A percentile compares a stretch with the other conserved stretches of the same genome.
phyloP scores from a whole-genome alignment of 1,140 invertebrate genomes.

The Sinonovacula constricta region DNA sequence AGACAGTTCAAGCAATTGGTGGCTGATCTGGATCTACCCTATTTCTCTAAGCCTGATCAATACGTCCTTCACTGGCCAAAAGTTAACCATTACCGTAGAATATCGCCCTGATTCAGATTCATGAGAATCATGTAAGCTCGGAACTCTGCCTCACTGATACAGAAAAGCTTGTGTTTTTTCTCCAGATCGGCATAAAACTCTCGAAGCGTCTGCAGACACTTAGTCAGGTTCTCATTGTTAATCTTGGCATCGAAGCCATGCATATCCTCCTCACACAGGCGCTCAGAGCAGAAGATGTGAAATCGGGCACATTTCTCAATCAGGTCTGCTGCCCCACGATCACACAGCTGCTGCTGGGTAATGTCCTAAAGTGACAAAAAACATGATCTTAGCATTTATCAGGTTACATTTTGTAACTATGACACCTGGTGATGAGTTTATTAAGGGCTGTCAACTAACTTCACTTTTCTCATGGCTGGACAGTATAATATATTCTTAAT shows the following conservation, averaged over 20 bases:
- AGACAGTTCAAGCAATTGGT: too few species aligned
- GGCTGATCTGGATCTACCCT: too few species aligned
- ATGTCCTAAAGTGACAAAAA: conserved; percentile 92
- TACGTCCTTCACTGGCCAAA: too few species aligned
- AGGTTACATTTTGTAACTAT: too few species aligned
- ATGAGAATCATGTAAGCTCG: conserved; percentile 94
- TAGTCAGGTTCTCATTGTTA: conserved; percentile 97
- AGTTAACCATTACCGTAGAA: conserved; percentile 92
- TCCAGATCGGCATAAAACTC: conserved; percentile 91
- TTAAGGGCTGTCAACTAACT: too few species aligned
- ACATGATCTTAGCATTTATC: too few species aligned
- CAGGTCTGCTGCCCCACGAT: conserved; percentile 87
- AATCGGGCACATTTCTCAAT: conserved; percentile 98
- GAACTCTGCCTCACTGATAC: conserved; percentile 93
- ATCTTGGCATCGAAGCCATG: conserved; percentile 96
- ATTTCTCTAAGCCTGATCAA: too few species aligned
- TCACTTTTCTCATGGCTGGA: too few species aligned
- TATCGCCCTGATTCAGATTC: conserved; percentile 95
- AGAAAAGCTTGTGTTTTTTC: conserved; percentile 84
- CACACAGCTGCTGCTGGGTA: conserved; percentile 95
- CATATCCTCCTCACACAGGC: conserved; percentile 91
- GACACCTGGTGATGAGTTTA: too few species aligned
- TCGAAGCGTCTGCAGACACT: conserved; percentile 96
- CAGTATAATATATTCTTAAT: too few species aligned
- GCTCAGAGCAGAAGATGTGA: conserved; percentile 95